Conservation (phyloP, 92 coral and sea anemone species). For the Porites rus region DNA sequence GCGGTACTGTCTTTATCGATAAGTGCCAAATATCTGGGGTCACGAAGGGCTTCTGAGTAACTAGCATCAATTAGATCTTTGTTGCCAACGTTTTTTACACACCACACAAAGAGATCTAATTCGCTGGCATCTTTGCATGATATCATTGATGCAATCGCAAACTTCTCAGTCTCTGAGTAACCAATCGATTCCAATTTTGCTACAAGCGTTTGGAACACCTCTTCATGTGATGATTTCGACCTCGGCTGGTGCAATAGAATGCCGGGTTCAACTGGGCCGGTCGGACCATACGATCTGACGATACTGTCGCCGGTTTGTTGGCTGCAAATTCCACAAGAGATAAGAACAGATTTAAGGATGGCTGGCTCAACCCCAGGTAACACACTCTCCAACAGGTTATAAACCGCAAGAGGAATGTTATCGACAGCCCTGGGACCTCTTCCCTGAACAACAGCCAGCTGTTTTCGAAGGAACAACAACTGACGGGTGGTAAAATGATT, state of each 20-base stretch:
- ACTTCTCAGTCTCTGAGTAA: neutral
- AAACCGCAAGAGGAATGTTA: constrained; percentile 55
- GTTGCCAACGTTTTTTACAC: constrained; percentile 48
- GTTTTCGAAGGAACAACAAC: constrained; percentile 71
- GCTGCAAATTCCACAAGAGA: constrained; percentile 5
- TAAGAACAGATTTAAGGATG: constrained; percentile 55
- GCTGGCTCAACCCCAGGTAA: constrained; percentile 70
- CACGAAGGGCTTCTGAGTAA: constrained; percentile 67
- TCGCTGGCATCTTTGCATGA: neutral
- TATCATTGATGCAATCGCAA: neutral
- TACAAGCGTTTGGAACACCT: too few species aligned
- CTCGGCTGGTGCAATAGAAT: too few species aligned
- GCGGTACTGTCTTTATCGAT: neutral
- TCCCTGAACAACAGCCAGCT: constrained; percentile 67
- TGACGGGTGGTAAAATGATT: constrained; percentile 90
- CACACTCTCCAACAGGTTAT: constrained; percentile 81
- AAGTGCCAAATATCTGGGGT: constrained; percentile 60
- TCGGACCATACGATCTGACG: too few species aligned
- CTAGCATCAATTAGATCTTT: constrained; percentile 50
- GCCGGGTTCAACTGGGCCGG: too few species aligned
- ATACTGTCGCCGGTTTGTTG: too few species aligned
- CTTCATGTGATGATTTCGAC: too few species aligned
- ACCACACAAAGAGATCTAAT: constrained; percentile 80
- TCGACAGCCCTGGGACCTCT: constrained; percentile 54
- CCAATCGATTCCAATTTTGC: too few species aligned